Evolutionary conservation across 2,797 vertebrate species (phyloP), one percentile per base, ranked within the genome.

Genomic region (Hoplostethus atlanticus): DNA sequence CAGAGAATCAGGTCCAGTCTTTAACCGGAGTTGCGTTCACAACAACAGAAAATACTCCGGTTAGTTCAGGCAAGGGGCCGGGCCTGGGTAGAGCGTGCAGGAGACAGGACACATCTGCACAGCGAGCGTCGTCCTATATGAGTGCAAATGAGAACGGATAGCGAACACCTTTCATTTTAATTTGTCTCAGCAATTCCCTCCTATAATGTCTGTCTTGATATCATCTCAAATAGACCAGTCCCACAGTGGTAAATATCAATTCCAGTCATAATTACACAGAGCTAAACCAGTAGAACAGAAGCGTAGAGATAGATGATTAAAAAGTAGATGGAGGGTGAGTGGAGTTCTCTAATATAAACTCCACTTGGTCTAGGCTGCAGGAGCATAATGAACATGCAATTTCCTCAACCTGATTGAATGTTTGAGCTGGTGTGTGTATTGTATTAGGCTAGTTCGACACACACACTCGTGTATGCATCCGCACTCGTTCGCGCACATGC

Each of bases 401-500:
- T 89, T 89, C 83, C 83, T 72, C 40, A 42, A 59, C 59, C 64
- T 92, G 87, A 91, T 90, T 90, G 85, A 90, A 89, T 87, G 83
- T 91, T 90, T 90, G 78, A 90, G 84, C 47, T 61, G 60, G 52
- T 80, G 74, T 79, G 86, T 90, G 91, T 91, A 93, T 84, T 88
- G 54, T 62, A 71, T 52, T 7, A 15, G 28, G 55, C 71, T 57
- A 69, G 65, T 16, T 71, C 10, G 48, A 60, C 36, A 55, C 71
- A 55, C 71, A 67, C 58, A 64, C 51, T 10, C 21, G 28, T 7
- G 28, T 8, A 53, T 34, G 6, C 31, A 34, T 34, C 31, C 31
- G 31, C 6, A 34, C 31, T 2, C 31, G 31, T n/a, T 10, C 17
- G 9, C 50, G 8, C 50, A 21, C 50, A 25, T 25, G 17, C n/a